These are phyloP conservation scores for Drosophila aldrichi DNA, from an alignment of 2,888 invertebrate genomes.

Conservation along the genomic window DNA sequence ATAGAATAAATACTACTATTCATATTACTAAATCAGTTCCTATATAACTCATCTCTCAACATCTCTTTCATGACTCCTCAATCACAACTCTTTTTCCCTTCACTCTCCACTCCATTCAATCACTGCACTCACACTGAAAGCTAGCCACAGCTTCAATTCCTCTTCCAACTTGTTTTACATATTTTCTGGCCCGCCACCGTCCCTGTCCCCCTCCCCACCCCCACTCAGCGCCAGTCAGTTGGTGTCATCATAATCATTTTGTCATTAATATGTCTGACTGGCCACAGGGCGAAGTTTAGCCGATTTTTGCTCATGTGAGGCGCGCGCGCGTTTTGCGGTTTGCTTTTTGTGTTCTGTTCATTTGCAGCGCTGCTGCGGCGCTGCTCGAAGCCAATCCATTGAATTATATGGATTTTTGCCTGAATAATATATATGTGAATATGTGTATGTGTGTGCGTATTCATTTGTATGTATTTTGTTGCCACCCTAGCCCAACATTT, in stretches of 20 bases:
- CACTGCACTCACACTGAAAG: too few relatives aligned
- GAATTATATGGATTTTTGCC: constrained; percentile 74
- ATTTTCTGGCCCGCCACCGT: constrained; percentile 3
- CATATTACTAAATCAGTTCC: too few relatives aligned
- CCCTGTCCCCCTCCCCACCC: neutral
- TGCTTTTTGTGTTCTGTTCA: constrained; percentile 65
- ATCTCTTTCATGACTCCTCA: too few relatives aligned
- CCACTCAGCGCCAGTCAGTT: constrained; percentile 40
- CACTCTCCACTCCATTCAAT: too few relatives aligned
- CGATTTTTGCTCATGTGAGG: constrained; percentile 13
- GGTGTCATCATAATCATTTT: constrained; percentile 83
- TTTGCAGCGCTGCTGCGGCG: constrained; percentile 38
- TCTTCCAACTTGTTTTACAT: constrained; percentile 51
- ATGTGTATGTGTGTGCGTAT: constrained; percentile 1
- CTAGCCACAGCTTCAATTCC: too few relatives aligned
- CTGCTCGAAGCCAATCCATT: constrained; percentile 66
- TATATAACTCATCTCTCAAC: too few relatives aligned
- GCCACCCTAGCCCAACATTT: constrained; percentile 62
- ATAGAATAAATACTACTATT: too few relatives aligned
- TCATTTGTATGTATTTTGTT: constrained; percentile 16
- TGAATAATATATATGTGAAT: constrained; percentile 62
- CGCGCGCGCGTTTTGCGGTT: constrained; percentile 70
- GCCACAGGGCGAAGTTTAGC: constrained; percentile 43
- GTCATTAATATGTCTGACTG: constrained; percentile 83
- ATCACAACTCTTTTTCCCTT: too few relatives aligned